Percentiles rank a stretch among this genome's conserved stretches.
phyloP scores from a whole-genome alignment of 2,888 invertebrate species.

The Drosophila nr. medialis region DNA sequence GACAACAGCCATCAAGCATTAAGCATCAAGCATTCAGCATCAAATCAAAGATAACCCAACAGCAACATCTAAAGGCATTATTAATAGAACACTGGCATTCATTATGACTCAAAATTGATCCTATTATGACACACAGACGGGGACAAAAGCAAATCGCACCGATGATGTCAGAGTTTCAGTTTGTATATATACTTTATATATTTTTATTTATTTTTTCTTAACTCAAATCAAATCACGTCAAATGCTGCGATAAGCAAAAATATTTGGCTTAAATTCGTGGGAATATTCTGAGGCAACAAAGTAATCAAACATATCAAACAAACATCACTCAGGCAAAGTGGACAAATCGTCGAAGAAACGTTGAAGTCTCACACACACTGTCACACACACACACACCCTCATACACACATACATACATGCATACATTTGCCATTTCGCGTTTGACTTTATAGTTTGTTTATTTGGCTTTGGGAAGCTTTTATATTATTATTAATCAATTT shows the following conservation, averaged over 20 bases:
- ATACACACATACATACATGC: not conserved
- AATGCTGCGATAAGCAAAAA: constrained; percentile 72
- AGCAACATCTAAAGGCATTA: constrained; percentile 54
- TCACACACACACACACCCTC: not conserved
- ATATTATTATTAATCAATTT: constrained; percentile 80
- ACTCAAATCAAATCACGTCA: constrained; percentile 73
- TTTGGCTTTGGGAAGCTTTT: constrained; percentile 56
- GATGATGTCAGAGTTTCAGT: constrained; percentile 78
- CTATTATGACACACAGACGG: constrained; percentile 61
- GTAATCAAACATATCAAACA: constrained; percentile 78
- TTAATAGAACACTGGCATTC: constrained; percentile 66
- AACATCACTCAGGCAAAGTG: constrained; percentile 75
- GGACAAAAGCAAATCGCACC: constrained; percentile 16
- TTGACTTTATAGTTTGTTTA: constrained; percentile 64
- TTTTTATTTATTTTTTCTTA: constrained; percentile 11
- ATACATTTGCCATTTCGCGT: constrained; percentile 34
- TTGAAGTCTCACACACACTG: constrained; percentile 3
- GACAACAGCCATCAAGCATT: constrained; percentile 20
- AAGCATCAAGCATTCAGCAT: constrained; percentile 40
- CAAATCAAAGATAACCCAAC: constrained; percentile 71
- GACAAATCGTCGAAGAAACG: constrained; percentile 61
- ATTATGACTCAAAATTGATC: constrained; percentile 74
- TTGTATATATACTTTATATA: constrained; percentile 27
- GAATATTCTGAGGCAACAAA: constrained; percentile 68
- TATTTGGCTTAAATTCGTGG: constrained; percentile 59